Evolutionary conservation across 2,113 vertebrate species (phyloP), one percentile per base, ranked within the genome.

Genomic region (Cnemophilus loriae): DNA sequence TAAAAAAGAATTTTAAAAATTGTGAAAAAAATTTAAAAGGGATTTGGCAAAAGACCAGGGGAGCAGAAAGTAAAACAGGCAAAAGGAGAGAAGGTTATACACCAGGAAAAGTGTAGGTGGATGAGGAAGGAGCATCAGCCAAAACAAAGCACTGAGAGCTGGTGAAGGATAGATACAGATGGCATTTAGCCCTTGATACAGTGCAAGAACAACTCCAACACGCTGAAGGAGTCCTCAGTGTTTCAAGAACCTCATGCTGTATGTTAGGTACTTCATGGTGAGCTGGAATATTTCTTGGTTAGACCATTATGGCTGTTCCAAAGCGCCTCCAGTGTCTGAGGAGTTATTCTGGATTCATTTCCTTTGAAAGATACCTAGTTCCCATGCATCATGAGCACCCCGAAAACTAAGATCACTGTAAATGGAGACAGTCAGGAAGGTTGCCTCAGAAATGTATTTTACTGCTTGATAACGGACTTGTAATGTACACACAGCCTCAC

Each of bases 351-450:
- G 26, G 28, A 46, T 63, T 35, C 17, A 30, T 63, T 75, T 85
- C 33, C 30, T 55, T 69, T 75, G 49, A 22, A 33, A 63, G n/a
- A 50, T 13, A 69, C 1, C 13, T 11, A 39, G 33, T 20, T 57
- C 44, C 64, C 0, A 0, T 3, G 22, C 22, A 69, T 22, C 17
- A 49, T 0, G 4, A 77, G 7, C 50, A 49, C 19, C 6, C n/a
- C 49, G 22, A 77, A 93, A 47, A 73, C 30, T 13, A 27, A 86
- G 27, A 4, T 32, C 19, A 30, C 19, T 46, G 42, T 61, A 37
- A 87, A 78, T 10, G 3, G 22, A 73, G 8, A 32, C 9, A 63
- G 27, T 4, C 35, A 23, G 7, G 13, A 18, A 17, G 4, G 2
- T 13, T 63, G 9, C 35, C 60, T 60, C 86, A 88, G 44, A 80